Conservation (phyloP, 2,113 vertebrate species). For the Chaetura pelagica region DNA sequence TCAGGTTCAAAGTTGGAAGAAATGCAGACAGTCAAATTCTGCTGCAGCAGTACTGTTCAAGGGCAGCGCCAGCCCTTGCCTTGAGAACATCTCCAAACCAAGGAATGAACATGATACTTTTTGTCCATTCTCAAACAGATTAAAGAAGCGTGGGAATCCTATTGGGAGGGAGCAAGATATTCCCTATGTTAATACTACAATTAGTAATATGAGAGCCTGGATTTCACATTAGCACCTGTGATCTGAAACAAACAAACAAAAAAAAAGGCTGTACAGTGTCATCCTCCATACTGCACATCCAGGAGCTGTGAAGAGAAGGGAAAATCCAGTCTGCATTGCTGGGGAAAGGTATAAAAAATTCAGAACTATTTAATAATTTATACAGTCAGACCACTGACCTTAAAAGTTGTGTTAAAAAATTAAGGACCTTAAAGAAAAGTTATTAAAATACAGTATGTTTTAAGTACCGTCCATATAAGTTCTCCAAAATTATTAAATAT, state of each 20-base stretch:
- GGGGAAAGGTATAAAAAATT: constrained; percentile 65
- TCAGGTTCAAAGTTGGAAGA: background rate
- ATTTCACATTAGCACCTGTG: background rate
- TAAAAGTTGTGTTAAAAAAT: constrained; percentile 73
- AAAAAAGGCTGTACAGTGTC: background rate
- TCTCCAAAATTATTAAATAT: constrained; percentile 6
- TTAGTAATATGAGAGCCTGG: background rate
- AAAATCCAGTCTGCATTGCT: constrained; percentile 17
- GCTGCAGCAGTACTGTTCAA: background rate
- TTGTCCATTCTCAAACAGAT: background rate
- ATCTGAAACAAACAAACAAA: constrained; percentile 3
- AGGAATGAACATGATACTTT: background rate
- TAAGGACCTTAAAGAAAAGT: constrained; percentile 56
- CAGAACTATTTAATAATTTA: constrained; percentile 67
- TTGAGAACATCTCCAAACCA: background rate
- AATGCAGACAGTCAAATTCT: background rate
- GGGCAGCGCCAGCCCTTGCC: fast-evolving
- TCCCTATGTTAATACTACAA: background rate
- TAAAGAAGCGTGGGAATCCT: background rate
- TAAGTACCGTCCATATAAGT: no score
- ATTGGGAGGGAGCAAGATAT: background rate
- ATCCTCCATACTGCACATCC: background rate
- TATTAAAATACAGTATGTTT: no score
- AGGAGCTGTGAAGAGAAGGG: background rate
- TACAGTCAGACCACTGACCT: constrained; percentile 51